Conservation (phyloP, 2,113 vertebrate genomes). For the Callipepla californica region DNA sequence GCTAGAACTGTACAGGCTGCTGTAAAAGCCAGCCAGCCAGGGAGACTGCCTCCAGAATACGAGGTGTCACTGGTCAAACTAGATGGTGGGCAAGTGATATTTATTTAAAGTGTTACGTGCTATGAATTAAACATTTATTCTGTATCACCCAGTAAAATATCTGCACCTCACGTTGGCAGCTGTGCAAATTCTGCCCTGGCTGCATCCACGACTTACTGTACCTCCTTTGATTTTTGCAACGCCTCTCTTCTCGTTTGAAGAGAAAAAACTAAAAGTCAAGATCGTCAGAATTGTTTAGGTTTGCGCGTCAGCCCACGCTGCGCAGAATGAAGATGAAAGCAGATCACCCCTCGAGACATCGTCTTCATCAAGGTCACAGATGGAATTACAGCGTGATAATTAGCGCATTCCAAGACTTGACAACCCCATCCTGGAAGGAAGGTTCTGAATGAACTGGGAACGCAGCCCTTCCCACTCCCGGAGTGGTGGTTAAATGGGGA, state of each 20-base stretch:
- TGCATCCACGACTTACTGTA: neutral
- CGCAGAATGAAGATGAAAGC: neutral
- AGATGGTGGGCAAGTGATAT: constrained; percentile 44
- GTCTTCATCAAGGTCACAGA: neutral
- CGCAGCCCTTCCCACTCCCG: neutral
- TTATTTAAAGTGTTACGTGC: constrained; percentile 18
- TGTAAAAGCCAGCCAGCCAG: neutral
- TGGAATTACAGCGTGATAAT: constrained; percentile 25
- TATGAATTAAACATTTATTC: constrained; percentile 69
- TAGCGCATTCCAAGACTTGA: neutral
- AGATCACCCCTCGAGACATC: neutral
- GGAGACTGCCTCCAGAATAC: constrained; percentile 22
- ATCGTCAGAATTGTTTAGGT: neutral
- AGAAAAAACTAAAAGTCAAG: constrained; percentile 39
- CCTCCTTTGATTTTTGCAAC: constrained; percentile 10
- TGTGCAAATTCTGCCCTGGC: neutral
- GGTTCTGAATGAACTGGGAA: neutral
- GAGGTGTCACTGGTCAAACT: constrained; percentile 49
- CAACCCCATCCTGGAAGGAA: neutral
- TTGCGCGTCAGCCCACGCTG: rapidly evolving
- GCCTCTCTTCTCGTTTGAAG: neutral
- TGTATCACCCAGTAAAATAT: constrained; percentile 56
- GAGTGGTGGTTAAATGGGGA: neutral
- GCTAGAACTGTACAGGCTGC: neutral
- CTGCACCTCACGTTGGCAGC: constrained; percentile 55